A percentile compares a stretch with the other conserved stretches of the same genome.
Evolutionary conservation across 1,140 invertebrate species (phyloP).

Genomic region (Bombus balteatus): DNA sequence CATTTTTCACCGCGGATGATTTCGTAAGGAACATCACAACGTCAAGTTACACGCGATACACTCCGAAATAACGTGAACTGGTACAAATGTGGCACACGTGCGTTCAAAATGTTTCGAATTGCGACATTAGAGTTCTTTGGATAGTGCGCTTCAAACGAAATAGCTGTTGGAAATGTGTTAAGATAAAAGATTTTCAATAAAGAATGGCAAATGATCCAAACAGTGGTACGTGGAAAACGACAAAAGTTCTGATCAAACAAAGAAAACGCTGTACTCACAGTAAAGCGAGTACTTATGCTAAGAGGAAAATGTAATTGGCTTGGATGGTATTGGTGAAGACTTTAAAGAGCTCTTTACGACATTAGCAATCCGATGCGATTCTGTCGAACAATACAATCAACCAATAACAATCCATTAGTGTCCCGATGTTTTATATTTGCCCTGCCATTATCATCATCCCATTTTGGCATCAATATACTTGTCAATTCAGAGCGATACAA

Average conservation of each 20-base stretch:
- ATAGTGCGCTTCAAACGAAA: background rate
- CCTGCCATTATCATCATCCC: constrained; percentile 5
- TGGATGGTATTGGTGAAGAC: background rate
- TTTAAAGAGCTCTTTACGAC: constrained; percentile 5
- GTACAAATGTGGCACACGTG: background rate
- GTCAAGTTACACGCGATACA: background rate
- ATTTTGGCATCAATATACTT: constrained; percentile 20
- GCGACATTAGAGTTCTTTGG: background rate
- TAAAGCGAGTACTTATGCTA: too few relatives aligned
- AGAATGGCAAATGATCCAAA: background rate
- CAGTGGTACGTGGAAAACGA: too few relatives aligned
- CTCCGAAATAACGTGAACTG: too few relatives aligned
- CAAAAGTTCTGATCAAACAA: background rate
- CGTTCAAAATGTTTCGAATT: too few relatives aligned
- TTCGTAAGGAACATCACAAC: background rate
- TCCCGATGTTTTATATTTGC: constrained; percentile 9
- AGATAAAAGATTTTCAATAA: background rate
- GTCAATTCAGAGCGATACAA: background rate
- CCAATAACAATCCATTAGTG: constrained; percentile 42
- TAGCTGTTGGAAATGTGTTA: background rate
- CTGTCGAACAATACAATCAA: background rate
- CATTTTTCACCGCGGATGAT: too few relatives aligned
- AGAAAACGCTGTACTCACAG: too few relatives aligned
- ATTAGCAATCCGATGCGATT: background rate
- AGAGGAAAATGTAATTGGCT: background rate